Evolutionary conservation across 2,113 vertebrate genomes (phyloP).

Genomic region (Oryzias melastigma): DNA sequence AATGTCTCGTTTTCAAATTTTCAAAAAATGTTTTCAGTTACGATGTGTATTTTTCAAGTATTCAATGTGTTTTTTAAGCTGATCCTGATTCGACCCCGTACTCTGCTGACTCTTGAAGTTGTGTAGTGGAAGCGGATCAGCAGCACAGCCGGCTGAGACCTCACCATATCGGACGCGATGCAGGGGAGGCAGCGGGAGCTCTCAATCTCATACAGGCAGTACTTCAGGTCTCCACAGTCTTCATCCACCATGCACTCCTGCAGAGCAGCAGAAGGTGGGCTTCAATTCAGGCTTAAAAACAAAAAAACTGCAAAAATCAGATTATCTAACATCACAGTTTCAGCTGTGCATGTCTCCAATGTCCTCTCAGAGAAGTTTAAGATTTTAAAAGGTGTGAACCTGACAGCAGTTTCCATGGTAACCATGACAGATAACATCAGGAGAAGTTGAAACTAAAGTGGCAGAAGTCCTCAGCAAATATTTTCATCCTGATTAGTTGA

Average conservation of each 20-base stretch:
- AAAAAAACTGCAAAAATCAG: not conserved
- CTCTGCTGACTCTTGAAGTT: not conserved
- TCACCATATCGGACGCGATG: slow-evolving; percentile 80
- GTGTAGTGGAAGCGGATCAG: not conserved
- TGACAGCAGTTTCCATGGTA: slow-evolving; percentile 25
- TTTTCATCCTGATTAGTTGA: too few relatives aligned
- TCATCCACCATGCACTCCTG: slow-evolving; percentile 94
- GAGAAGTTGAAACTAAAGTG: too few relatives aligned
- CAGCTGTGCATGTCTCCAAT: not conserved
- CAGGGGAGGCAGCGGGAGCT: slow-evolving; percentile 86
- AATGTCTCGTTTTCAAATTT: too few relatives aligned
- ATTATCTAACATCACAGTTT: too few relatives aligned
- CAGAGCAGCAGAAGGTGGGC: not conserved
- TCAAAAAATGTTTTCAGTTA: too few relatives aligned
- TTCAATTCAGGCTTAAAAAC: not conserved
- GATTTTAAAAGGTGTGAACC: not conserved
- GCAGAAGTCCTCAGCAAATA: too few relatives aligned
- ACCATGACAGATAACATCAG: slow-evolving; percentile 6
- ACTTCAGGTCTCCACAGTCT: slow-evolving; percentile 84
- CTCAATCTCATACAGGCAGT: slow-evolving; percentile 84
- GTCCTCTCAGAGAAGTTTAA: not conserved
- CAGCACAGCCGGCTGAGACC: not conserved
- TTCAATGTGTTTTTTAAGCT: too few relatives aligned
- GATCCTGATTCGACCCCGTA: too few relatives aligned
- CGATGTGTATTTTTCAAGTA: too few relatives aligned